These are phyloP conservation scores for Brachystomella parvula DNA, from an alignment of 1,140 invertebrate species.

Conservation along the genomic window DNA sequence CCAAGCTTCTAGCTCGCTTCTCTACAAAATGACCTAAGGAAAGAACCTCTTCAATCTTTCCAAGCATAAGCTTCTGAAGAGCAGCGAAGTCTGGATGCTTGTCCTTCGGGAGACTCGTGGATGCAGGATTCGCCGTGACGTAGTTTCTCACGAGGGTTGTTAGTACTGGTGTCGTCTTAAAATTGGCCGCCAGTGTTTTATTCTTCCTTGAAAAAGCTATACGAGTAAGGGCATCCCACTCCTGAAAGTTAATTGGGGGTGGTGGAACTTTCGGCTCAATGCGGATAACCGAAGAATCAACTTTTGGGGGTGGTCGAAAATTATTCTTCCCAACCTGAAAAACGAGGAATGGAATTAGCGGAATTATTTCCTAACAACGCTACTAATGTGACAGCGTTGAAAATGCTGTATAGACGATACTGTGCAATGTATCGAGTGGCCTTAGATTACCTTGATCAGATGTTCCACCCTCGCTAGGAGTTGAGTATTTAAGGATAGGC, in stretches of 20 bases:
- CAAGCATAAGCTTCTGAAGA: constrained; percentile 36
- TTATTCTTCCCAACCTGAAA: constrained; percentile 89
- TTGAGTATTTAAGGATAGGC: constrained; percentile 94
- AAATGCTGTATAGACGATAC: too few species aligned
- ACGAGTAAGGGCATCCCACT: constrained; percentile 95
- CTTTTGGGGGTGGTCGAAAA: constrained; percentile 95
- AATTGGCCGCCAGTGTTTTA: constrained; percentile 77
- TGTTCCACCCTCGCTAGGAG: constrained; percentile 89
- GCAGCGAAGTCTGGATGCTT: constrained; percentile 12
- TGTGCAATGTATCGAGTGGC: too few species aligned
- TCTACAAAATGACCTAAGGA: constrained; percentile 56
- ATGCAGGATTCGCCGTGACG: constrained; percentile 52
- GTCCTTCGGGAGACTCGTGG: neutral
- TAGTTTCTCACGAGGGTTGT: constrained; percentile 88
- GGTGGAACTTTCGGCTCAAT: constrained; percentile 95
- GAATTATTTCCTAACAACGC: neutral
- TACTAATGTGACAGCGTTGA: too few species aligned
- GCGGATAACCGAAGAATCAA: constrained; percentile 96
- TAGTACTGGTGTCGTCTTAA: constrained; percentile 74
- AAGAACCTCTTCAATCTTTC: constrained; percentile 69
- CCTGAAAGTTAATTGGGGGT: constrained; percentile 89
- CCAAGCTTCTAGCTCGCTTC: constrained; percentile 85
- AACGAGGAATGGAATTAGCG: neutral
- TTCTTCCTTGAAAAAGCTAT: constrained; percentile 94
- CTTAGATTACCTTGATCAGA: constrained; percentile 78